Base-by-base conservation (phyloP, 2,888 invertebrate genomes). In the Cheilosia soror region DNA sequence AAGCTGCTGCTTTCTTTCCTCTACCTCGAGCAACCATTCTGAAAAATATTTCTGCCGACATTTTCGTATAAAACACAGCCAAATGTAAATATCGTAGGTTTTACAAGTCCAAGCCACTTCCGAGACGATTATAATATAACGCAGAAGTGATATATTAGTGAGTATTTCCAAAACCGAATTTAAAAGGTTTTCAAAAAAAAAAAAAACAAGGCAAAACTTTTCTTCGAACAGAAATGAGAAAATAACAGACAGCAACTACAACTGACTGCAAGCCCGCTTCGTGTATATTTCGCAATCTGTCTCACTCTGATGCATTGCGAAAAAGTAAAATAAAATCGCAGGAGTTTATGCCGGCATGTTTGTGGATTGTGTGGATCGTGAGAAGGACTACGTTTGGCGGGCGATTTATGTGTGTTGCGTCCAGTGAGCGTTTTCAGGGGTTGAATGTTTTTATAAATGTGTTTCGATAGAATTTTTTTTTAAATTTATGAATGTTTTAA, bases 361-460 rank as follows among this genome's bases (percentile, higher is more conserved):
- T 73, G 80, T 84, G 79, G 80, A 80, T 60, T 27, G 33, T 78
- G 84, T 84, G 83, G 83, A 79, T 51, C 49, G 29, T 84, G 58
- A 49, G 40, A 68, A 73, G 80, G 76, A 76, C n/a, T 15, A 9
- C 25, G 69, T 63, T 81, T 81, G 81, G 63, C 44, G 63, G 62
- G 44, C 62, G 31, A 69, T 20, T 20, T 40, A 29, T 29, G 29
- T 37, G 9, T 44, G 31, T 25, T n/a, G 55, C 11, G 53, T 33
- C 27, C 37, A 37, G 37, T 11, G 37, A 37, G 60, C 25, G n/a
- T 58, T 33, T 51, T 53, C 15, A 2, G 2, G n/a, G 11, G 6
- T 57, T 49, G 42, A 27, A n/a, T 40, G n/a, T 40, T 47, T 7
- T 4, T 6, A 27, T 33, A 65, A 73, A 51, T 73, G 60, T 37